A percentile compares a stretch with the other conserved stretches of the same genome.
Conservation (phyloP, 1,140 invertebrate genomes). For the Orius laevigatus region DNA sequence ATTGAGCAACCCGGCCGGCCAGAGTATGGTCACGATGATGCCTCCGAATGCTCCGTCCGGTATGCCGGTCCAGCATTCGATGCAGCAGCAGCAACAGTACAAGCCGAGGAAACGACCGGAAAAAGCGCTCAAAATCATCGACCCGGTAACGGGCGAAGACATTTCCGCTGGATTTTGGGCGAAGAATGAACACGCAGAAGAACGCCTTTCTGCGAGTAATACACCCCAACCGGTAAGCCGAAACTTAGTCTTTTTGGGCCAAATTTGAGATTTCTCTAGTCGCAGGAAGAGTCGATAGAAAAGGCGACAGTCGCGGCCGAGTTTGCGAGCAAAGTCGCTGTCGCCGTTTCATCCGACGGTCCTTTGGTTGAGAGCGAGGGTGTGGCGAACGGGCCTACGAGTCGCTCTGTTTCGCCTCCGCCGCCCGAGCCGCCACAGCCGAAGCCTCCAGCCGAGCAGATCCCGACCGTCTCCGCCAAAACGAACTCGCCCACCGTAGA, state of each 20-base stretch:
- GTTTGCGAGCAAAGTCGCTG: conserved; percentile 10
- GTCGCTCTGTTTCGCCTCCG: background rate
- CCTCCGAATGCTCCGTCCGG: no score
- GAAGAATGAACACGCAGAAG: background rate
- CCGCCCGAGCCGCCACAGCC: background rate
- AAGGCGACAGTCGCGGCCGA: conserved; percentile 7
- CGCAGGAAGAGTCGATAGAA: background rate
- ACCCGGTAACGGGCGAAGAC: background rate
- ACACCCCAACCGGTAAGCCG: conserved; percentile 2
- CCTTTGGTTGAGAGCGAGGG: background rate
- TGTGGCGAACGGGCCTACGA: no score
- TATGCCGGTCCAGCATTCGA: background rate
- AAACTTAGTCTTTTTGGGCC: background rate
- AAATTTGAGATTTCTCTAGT: no score
- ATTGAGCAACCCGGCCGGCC: no score
- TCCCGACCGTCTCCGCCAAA: conserved; percentile 12
- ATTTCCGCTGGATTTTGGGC: background rate
- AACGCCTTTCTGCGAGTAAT: background rate
- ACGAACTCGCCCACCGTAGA: conserved; percentile 9
- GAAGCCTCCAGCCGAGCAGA: background rate
- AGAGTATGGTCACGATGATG: no score
- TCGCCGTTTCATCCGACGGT: background rate
- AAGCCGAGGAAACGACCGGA: background rate
- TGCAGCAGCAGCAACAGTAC: background rate
- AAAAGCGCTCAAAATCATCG: background rate